Evolutionary conservation across 2,888 invertebrate species (phyloP), one percentile per base, ranked within the genome.

Genomic region (Hydraecia micacea): DNA sequence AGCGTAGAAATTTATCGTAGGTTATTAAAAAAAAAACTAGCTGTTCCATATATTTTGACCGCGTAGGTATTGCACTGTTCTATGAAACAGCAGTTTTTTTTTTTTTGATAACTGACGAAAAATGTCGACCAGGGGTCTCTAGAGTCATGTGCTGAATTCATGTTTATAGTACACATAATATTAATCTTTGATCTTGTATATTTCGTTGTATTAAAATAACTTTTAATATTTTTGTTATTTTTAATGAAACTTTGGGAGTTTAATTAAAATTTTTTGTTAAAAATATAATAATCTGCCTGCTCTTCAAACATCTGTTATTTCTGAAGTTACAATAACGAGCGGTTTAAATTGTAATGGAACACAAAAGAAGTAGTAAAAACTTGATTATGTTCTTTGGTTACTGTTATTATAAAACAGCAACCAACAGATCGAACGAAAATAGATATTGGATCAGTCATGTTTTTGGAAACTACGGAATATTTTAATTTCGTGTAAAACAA

Each of bases 311-410:
- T 68, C 39, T 76, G 36, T 68, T 76, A 77, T 70, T 62, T 39
- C 46, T 67, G 49, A 77, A 77, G 66, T 77, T 77, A 77, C 28
- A 77, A 68, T 68, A 63, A 46, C 62, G 55, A 63, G 52, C 62
- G 15, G 15, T 55, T 46, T 36, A 82, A 67, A 39, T 58, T 32
- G 21, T 75, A 55, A 75, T 67, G 36, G 46, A 60, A n/a, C 70
- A 77, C 52, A 83, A 76, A 76, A 77, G 58, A 46, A 39, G 78
- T 46, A 46, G 21, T 77, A 46, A 77, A 76, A 81, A 46, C 21
- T 77, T 68, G 28, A 68, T 80, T 62, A 68, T 46, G 7, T 36
- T 55, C 76, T 75, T 67, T 67, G 60, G 60, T 75, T 79, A 42
- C 36, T 82, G 67, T 76, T 83, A 46, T 76, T 83, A 46, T 46